Evolutionary conservation across 2,113 vertebrate genomes (phyloP).

Genomic region (Hippocampus mohnikei): DNA sequence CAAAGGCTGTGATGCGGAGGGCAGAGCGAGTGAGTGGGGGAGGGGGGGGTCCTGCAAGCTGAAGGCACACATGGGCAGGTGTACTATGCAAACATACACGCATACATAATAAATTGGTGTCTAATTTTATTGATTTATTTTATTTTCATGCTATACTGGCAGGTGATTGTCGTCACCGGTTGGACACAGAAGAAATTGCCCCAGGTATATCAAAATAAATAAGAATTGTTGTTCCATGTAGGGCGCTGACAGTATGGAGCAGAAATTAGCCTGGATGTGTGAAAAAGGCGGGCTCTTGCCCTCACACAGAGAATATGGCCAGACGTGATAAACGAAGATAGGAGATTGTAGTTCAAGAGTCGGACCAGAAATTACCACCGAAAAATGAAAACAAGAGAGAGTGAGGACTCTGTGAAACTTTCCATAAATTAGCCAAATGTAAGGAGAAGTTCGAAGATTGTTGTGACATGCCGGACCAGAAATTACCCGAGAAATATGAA

Average conservation of each 20-base stretch:
- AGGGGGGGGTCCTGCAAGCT: slow-evolving; percentile 24
- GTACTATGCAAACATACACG: slow-evolving; percentile 17
- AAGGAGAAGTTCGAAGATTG: too few relatives aligned
- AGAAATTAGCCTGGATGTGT: not conserved
- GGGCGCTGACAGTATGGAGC: not conserved
- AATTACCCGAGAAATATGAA: too few relatives aligned
- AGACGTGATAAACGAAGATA: not conserved
- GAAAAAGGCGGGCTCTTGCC: too few relatives aligned
- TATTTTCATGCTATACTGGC: not conserved
- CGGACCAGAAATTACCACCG: not conserved
- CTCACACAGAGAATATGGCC: not conserved
- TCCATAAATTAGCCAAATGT: too few relatives aligned
- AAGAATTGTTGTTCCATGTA: too few relatives aligned
- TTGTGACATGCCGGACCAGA: too few relatives aligned
- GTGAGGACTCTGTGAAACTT: too few relatives aligned
- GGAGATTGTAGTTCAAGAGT: too few relatives aligned
- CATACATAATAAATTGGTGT: slow-evolving; percentile 34
- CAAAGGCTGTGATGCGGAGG: slow-evolving; percentile 61
- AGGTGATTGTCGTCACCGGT: too few relatives aligned
- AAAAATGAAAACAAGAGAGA: not conserved
- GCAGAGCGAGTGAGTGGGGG: slow-evolving; percentile 5
- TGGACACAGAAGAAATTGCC: too few relatives aligned
- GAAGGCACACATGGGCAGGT: slow-evolving; percentile 34
- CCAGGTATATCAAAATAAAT: too few relatives aligned
- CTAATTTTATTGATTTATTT: too few relatives aligned